Base-by-base conservation (phyloP, 1,140 invertebrate species). In the Leptestheria dahalacensis region DNA sequence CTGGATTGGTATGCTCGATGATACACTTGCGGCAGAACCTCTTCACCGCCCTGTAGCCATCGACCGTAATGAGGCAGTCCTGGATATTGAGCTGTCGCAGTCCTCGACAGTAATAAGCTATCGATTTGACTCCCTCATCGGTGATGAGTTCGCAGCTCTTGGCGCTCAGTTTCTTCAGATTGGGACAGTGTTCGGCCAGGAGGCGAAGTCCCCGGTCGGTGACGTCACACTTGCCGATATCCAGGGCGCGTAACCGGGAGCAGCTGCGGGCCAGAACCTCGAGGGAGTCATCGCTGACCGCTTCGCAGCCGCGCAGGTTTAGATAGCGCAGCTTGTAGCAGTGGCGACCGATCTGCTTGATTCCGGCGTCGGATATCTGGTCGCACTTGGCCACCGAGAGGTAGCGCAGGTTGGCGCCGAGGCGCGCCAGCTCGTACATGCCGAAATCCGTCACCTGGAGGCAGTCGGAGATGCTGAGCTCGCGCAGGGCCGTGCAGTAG, bases 1-100 rank as follows among this genome's bases (percentile, higher is more conserved):
- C 89, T 49, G 90, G 90, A 74, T 95, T 93, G 0, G 89, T 93
- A 67, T 95, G 90, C 71, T 94, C 90, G 64, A 94, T 94, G 57
- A 94, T 84, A 71, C 90, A 93, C 64, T 86, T 73, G 66, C 88
- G 85, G 70, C 90, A 93, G 68, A 88, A 91, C 67, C 86, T 88
- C 69, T 92, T 92, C 18, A 95, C 88, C 1, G 87, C 86, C 65
- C 86, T 75, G 70, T 92, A 94, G 0, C 90, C 90, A 66, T 91
- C 81, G 25, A 88, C 72, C 0, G 88, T 87, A 54, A 92, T 84
- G 63, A 84, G 82, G 64, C 89, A 92, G 71, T 93, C 90, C 67
- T 92, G 89, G 57, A 94, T 91, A 68, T 93, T 93, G 0, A 94
- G 74, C 67, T 92, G 89, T 56, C 88, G 86, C 2, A 93, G 73